Base-by-base conservation (phyloP, 2,888 invertebrate genomes). In the Thymelicus acteon region DNA sequence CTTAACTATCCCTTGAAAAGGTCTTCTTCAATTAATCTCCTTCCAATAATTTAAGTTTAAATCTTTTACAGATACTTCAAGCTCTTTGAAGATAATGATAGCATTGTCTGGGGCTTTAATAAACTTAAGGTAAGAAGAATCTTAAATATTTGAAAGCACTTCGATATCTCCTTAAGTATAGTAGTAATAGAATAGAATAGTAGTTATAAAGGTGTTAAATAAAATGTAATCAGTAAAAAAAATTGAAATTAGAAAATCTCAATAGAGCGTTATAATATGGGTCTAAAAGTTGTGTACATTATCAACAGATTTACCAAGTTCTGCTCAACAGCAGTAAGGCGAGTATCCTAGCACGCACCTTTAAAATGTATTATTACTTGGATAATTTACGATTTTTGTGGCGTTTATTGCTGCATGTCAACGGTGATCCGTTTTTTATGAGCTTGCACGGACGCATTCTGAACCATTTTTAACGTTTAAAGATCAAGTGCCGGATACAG, bases 301-400 rank as follows among this genome's bases (percentile, higher is more conserved):
- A 52, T 7, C 7, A 19, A 10, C 0, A 12, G 44, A 10, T 40
- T 6, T 4, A 44, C 12, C 44, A 44, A 44, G 8, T 44, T 24
- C 12, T 54, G 7, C 15, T 7, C 15, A 12, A 54, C 15, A 19
- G 13, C 57, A 57, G 57, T 57, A 57, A 57, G 57, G 13, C 13
- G 3, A 6, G n/a, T 57, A 31, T 37, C 63, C 31, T 52, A 63
- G 52, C 15, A 52, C 52, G 37, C 31, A 54, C 57, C 54, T n/a
- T 58, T 47, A 62, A 19, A 63, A 80, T 82, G 85, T 83, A 85
- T 89, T 83, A 85, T 89, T 89, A 87, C 81, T 74, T 76, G 72
- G 78, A 79, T 86, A 87, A 90, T 90, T 90, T 90, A 90, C 84
- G 85, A 79, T 83, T 84, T 66, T 71, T 24, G 60, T 71, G 71